These are phyloP conservation scores for Anisognathus igniventris DNA, from an alignment of 2,797 vertebrate genomes.

Conservation along the genomic window DNA sequence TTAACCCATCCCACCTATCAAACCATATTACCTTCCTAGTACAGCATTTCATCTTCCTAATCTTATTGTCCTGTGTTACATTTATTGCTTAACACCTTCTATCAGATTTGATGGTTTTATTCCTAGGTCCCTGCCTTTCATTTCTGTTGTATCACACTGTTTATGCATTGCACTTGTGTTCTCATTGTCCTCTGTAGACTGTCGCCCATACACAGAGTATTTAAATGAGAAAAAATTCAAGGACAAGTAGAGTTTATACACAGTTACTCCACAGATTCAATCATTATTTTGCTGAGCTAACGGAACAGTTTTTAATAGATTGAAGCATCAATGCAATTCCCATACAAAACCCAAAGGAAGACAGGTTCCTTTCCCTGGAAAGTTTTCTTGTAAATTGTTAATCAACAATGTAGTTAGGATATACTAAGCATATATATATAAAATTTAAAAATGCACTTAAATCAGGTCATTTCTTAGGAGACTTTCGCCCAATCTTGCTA, in stretches of 20 bases:
- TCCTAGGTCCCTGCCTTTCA: neutral
- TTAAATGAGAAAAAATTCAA: constrained; percentile 38
- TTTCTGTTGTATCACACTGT: neutral
- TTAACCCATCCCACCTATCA: neutral
- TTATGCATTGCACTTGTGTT: neutral
- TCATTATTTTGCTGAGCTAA: neutral
- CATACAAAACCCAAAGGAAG: neutral
- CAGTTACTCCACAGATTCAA: neutral
- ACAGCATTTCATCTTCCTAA: neutral
- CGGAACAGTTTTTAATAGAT: neutral
- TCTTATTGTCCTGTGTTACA: neutral
- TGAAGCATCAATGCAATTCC: neutral
- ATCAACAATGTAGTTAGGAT: neutral
- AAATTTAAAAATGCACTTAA: neutral
- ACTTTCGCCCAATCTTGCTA: neutral
- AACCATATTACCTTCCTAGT: neutral
- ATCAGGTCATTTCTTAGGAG: neutral
- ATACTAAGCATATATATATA: neutral
- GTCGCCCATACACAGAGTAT: neutral
- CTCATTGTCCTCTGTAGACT: constrained; percentile 1
- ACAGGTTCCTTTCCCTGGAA: neutral
- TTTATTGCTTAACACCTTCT: neutral
- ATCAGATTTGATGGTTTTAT: neutral
- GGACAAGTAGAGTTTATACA: neutral
- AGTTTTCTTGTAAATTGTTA: neutral